Percentiles rank a stretch among this genome's conserved stretches.
phyloP scores from a whole-genome alignment of 2,113 vertebrate species.

The Ictalurus punctatus region DNA sequence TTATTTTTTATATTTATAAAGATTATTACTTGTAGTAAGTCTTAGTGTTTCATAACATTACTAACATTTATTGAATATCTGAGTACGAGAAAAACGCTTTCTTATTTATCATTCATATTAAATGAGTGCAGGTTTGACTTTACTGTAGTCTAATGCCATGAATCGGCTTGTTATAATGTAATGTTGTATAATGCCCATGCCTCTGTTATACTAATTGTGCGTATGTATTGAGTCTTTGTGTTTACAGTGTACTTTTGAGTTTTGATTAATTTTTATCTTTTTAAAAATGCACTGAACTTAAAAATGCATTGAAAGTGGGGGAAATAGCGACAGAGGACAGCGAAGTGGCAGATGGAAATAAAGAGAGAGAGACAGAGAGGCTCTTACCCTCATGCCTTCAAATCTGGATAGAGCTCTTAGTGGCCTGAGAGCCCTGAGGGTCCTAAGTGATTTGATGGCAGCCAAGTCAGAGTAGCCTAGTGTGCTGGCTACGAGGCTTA shows the following conservation, averaged over 20 bases:
- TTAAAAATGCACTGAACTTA: background rate
- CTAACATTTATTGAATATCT: background rate
- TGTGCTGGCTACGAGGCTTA: slow-evolving; percentile 89
- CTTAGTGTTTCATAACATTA: background rate
- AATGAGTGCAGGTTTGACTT: background rate
- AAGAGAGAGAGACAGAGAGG: slow-evolving; percentile 28
- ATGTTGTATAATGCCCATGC: background rate
- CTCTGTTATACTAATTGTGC: background rate
- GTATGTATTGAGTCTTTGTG: background rate
- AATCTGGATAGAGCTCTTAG: slow-evolving; percentile 94
- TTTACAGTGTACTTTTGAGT: background rate
- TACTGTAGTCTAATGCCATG: background rate
- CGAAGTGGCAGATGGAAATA: slow-evolving; percentile 7
- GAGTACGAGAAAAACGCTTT: background rate
- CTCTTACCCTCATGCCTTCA: slow-evolving; percentile 98
- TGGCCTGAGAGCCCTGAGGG: slow-evolving; percentile 89
- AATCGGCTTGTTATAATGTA: background rate
- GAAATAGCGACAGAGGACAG: slow-evolving; percentile 8
- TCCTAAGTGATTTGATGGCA: slow-evolving; percentile 96
- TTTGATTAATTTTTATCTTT: background rate
- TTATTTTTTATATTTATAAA: slow-evolving; percentile 1
- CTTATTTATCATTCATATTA: background rate
- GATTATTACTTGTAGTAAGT: background rate
- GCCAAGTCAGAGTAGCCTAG: slow-evolving; percentile 95
- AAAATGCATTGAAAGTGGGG: background rate